Conservation (phyloP, 2,888 invertebrate species). For the Copidosoma aretas region DNA sequence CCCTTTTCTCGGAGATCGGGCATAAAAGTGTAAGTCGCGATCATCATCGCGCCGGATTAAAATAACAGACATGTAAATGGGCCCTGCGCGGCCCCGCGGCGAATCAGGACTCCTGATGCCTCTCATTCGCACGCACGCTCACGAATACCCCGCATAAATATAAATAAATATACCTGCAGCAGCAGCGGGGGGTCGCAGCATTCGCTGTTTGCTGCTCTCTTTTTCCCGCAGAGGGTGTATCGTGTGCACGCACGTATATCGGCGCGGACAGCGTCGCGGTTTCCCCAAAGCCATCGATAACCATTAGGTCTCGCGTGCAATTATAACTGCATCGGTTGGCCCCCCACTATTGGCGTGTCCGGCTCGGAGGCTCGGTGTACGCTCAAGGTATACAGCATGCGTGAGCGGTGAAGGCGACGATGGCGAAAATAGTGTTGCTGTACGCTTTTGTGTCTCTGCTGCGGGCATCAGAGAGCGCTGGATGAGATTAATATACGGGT, state of each 20-base stretch:
- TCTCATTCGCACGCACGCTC: constrained; percentile 31
- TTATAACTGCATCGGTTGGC: constrained; percentile 57
- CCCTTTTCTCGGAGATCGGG: constrained; percentile 8
- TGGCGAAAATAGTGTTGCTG: constrained; percentile 25
- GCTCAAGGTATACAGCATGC: too few relatives aligned
- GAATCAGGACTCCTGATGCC: constrained; percentile 46
- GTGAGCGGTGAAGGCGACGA: constrained; percentile 7
- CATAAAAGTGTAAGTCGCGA: constrained; percentile 32
- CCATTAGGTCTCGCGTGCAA: constrained; percentile 57
- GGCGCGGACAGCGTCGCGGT: too few relatives aligned
- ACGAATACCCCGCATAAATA: neutral
- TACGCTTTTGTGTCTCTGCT: neutral
- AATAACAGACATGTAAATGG: constrained; percentile 38
- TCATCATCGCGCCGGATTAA: constrained; percentile 36
- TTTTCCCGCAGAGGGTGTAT: neutral
- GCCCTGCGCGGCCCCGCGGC: constrained; percentile 42
- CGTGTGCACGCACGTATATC: neutral
- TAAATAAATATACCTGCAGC: constrained; percentile 28
- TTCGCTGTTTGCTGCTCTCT: neutral
- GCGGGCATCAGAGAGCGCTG: constrained; percentile 27
- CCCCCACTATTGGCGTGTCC: too few relatives aligned
- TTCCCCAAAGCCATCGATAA: constrained; percentile 52
- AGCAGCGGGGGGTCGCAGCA: constrained; percentile 48
- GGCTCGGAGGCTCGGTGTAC: too few relatives aligned
- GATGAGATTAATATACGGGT: neutral